Percentiles rank a stretch among this genome's conserved stretches.
Conservation (phyloP, 2,113 vertebrate genomes). For the Notarius lentiginosus region DNA sequence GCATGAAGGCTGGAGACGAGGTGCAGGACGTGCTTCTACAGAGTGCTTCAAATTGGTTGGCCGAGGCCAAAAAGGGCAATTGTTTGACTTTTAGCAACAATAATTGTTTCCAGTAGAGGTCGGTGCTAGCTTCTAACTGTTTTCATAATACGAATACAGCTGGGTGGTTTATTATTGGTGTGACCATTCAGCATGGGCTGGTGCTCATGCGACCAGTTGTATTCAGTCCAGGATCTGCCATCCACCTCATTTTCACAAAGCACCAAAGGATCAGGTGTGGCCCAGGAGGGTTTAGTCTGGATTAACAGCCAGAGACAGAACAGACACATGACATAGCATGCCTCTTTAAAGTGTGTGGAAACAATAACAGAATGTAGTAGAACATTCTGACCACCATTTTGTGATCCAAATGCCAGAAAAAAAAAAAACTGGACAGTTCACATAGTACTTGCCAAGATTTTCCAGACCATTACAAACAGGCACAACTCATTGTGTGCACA, state of each 20-base stretch:
- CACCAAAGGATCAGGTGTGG: conserved; percentile 25
- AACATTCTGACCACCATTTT: background rate
- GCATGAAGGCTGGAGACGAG: conserved; percentile 38
- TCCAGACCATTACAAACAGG: background rate
- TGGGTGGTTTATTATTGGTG: conserved; percentile 16
- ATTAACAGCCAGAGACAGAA: conserved; percentile 6
- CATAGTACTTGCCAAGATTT: background rate
- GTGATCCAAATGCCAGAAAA: background rate
- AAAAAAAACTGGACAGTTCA: background rate
- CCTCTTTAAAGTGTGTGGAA: background rate
- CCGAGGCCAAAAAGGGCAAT: conserved; percentile 41
- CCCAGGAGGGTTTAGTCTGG: conserved; percentile 13
- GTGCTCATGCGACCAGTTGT: background rate
- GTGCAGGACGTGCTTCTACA: conserved; percentile 27
- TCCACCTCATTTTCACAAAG: conserved; percentile 1
- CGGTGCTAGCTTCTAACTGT: conserved; percentile 41
- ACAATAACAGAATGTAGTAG: background rate
- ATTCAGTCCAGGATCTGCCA: background rate
- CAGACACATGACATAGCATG: background rate
- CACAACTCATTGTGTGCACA: background rate
- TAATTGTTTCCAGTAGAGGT: conserved; percentile 61
- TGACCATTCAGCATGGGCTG: conserved; percentile 23
- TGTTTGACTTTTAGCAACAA: conserved; percentile 48
- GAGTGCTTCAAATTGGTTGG: conserved; percentile 48
- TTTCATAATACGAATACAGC: conserved; percentile 44